phyloP scores from a whole-genome alignment of 2,888 invertebrate genomes.

The Catocala fraxini region DNA sequence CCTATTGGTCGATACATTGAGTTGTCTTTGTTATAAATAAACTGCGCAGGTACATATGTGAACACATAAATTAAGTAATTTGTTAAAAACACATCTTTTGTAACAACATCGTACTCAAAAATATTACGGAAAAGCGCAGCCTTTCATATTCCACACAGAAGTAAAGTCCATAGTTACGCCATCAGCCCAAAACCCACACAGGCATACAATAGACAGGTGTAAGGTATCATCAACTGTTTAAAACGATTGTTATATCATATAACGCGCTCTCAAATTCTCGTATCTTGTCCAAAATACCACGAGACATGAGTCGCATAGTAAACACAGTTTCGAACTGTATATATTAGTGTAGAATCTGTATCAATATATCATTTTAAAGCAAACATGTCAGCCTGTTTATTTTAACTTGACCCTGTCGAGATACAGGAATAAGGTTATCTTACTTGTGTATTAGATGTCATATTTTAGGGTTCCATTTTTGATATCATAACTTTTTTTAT shows the following conservation, averaged over 20 bases:
- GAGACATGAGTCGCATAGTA: conserved; percentile 5
- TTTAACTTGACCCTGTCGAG: conserved; percentile 16
- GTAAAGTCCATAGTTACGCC: background rate
- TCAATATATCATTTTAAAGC: conserved; percentile 51
- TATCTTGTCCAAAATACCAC: background rate
- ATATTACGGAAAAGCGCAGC: no score
- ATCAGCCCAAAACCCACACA: background rate
- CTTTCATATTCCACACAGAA: no score
- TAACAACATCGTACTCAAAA: no score
- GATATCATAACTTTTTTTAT: no score
- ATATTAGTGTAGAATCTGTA: conserved; percentile 40
- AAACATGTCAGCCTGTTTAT: conserved; percentile 51
- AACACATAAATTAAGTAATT: no score
- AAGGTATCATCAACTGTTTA: background rate
- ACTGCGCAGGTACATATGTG: no score
- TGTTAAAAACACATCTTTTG: no score
- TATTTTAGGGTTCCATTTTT: background rate
- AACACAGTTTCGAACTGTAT: conserved; percentile 22
- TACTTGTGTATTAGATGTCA: conserved; percentile 23
- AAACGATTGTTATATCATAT: background rate
- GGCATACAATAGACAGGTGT: no score
- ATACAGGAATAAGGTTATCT: conserved; percentile 32
- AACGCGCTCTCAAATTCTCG: background rate
- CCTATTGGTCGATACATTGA: no score
- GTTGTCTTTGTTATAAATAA: no score